Percentiles rank a stretch among this genome's conserved stretches.
Evolutionary conservation across 1,140 invertebrate genomes (phyloP).

Genomic region (Neoseiulus cucumeris): DNA sequence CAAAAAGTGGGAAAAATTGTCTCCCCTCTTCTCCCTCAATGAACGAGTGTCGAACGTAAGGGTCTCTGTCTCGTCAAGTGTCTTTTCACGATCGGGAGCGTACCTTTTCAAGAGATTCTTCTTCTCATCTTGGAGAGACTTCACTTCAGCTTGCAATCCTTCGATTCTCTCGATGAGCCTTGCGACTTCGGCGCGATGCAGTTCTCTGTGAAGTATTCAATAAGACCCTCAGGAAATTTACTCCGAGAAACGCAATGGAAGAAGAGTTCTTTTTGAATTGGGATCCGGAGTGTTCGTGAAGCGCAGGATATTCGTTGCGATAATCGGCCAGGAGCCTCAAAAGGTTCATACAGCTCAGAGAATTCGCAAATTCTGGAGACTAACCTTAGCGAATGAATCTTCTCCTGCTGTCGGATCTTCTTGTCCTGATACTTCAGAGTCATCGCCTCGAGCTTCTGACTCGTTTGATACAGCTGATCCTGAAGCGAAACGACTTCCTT

Average conservation of each 20-base stretch:
- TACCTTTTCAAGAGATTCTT: slow-evolving; percentile 5
- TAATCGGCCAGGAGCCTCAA: no score
- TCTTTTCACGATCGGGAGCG: no score
- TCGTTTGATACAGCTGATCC: slow-evolving; percentile 4
- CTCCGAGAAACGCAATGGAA: no score
- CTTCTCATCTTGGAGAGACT: slow-evolving; percentile 1
- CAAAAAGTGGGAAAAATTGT: no score
- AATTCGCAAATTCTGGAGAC: not conserved
- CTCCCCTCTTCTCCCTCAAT: no score
- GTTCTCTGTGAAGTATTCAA: not conserved
- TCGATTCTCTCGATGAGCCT: not conserved
- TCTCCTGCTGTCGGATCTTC: slow-evolving; percentile 3
- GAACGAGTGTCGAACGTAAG: no score
- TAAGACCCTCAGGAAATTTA: no score
- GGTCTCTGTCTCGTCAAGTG: no score
- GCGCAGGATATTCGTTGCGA: no score
- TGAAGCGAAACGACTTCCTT: slow-evolving; percentile 3
- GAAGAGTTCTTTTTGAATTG: no score
- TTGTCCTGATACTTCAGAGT: slow-evolving; percentile 3
- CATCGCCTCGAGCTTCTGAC: not conserved
- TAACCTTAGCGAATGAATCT: not conserved
- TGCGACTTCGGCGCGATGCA: not conserved
- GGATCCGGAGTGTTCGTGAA: no score
- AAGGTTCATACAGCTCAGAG: no score
- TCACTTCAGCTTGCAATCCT: not conserved